These are phyloP conservation scores for Steatocranus sp. DNA, from an alignment of 2,797 vertebrate species.

Conservation along the genomic window DNA sequence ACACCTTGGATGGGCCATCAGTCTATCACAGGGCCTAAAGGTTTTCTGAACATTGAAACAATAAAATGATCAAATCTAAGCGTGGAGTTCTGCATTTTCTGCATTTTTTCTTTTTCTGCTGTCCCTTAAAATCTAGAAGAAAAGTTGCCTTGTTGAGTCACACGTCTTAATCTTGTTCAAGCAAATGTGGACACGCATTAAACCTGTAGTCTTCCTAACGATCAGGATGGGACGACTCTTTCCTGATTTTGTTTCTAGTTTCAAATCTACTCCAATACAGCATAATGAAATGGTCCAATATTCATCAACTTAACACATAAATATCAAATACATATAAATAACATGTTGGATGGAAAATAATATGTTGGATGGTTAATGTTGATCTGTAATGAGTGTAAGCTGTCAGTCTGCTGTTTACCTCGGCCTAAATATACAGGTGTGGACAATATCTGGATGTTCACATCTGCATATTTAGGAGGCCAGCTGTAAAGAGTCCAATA, in stretches of 20 bases:
- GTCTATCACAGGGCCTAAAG: not conserved
- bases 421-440: not conserved
- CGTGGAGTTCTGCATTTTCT: not conserved
- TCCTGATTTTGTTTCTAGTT: not conserved
- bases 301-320: not conserved
- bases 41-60: not conserved
- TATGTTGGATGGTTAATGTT: not conserved
- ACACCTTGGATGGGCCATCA: not conserved
- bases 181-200: not conserved
- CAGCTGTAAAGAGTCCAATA: not conserved
- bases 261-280: not conserved
- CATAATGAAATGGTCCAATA: not conserved
- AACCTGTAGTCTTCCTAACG: not conserved
- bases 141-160: not conserved
- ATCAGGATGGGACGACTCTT: not conserved
- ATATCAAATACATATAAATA: not conserved
- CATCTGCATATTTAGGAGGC: not conserved
- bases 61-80: not conserved
- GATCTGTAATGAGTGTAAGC: not conserved
- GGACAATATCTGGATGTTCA: not conserved
- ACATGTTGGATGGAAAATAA: not conserved
- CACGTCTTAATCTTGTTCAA: not conserved
- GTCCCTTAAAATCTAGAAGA: not conserved
- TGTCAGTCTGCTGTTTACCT: not conserved
- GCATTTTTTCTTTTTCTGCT: not conserved